Base-by-base conservation (phyloP, 1,140 invertebrate species). In the Branchinecta lindahli region DNA sequence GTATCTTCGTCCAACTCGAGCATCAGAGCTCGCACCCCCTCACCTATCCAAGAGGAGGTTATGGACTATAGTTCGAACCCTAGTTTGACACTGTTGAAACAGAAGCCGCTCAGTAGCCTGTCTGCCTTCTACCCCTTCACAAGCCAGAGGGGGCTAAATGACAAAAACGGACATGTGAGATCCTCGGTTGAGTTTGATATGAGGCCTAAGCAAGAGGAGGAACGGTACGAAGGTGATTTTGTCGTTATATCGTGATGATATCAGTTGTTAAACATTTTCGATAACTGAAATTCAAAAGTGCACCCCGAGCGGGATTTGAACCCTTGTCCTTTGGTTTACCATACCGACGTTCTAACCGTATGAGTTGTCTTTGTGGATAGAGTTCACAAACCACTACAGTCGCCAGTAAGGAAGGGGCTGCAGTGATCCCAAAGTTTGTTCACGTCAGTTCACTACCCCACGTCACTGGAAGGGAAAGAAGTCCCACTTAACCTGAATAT, bases 41-140 rank as follows among this genome's bases (percentile, higher is more conserved):
- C 52, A 4, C 52, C 52, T 61, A 61, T 61, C 18, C 52, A 61
- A 20, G 52, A 61, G 18, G 52, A 61, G 18, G 52, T 20, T 61
- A 20, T 61, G 12, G 52, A 61, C 18, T 61, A 61, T 61, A 61
- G 52, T 61, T 61, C 52, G 12, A 61, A 61, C 52, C 52, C 52
- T 15, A 61, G 52, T 20, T 61, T 61, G 52, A 61, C 18, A 61
- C 18, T 61, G 18, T 61, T 61, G 18, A 61, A 20, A 20, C 52
- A 61, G 18, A 61, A 61, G 52, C 52, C 52, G 1, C 52, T 61
- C 2, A 61, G 52, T 61, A 61, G 52, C 18, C 18, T 61, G 6
- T 61, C 52, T 12, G 52, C 52, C 12, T 61, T 61, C 18, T 61
- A 61, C 18, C 52, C 52, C 18, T 61, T 61, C 18, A 61, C 52